Evolutionary conservation across 2,797 vertebrate genomes (phyloP), one percentile per base, ranked within the genome.

Genomic region (Chelon auratus): DNA sequence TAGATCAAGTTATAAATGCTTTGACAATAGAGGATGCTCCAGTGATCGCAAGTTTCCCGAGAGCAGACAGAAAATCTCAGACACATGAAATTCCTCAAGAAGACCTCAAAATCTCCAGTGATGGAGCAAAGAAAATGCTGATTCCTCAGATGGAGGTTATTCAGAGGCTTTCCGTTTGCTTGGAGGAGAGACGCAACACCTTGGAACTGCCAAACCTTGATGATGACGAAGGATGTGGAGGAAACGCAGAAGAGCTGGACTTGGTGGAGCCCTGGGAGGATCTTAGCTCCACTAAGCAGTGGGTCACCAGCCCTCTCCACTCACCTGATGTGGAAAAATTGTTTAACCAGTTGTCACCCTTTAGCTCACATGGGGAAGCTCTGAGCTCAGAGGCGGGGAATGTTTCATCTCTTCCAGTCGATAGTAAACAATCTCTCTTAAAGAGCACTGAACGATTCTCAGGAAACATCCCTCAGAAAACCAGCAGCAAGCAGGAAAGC

Each of bases 281-380:
- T 63, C 68, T 94, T 12, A 88, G 87, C 83, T 89, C 88, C 63
- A 72, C 69, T 62, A 96, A 97, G 70, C 95, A 97, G 74, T 99
- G 97, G 97, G 97, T 98, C 20, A 98, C 97, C 4, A 99, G 97
- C 72, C 97, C 97, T 5, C 95, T 99, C n/a, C 97, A 98, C 87
- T 97, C 97, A 3, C 97, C 97, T 1, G 97, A 96, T 42, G 85
- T 97, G 72, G 96, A 96, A 81, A 94, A 95, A 67, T 62, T 93
- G 53, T 94, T 96, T 4, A 91, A 91, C 43, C 89, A 92, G 69
- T 82, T 87, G 37, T 77, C 85, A 2, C 73, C 75, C 1, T 85
- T 91, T 63, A 14, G 60, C 80, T 59, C 82, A 43, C 42, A 15
- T 0, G 69, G 14, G 33, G 91, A 87, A 60, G 45, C 56, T 62